phyloP scores from a whole-genome alignment of 1,140 invertebrate species.

The Brachionus manjavacas region DNA sequence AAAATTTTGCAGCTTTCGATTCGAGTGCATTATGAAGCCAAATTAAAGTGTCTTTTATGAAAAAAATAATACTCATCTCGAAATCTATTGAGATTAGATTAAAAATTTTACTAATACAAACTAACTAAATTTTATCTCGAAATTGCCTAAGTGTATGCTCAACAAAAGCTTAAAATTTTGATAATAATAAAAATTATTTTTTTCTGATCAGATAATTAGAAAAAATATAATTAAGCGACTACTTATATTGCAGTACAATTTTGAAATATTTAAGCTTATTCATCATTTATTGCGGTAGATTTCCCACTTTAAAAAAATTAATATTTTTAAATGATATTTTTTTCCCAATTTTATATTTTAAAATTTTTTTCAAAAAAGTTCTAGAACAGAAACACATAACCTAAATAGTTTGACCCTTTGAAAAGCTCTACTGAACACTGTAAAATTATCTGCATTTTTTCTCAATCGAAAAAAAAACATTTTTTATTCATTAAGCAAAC shows the following conservation, averaged over 20 bases:
- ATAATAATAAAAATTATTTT: background rate
- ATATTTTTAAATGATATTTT: too few relatives aligned
- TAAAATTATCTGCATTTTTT: too few relatives aligned
- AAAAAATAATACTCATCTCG: background rate
- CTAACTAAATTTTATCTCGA: background rate
- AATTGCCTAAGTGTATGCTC: background rate
- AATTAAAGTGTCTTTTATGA: background rate
- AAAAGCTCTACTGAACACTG: too few relatives aligned
- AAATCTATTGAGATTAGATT: background rate
- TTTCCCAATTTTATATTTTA: too few relatives aligned
- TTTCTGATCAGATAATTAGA: background rate
- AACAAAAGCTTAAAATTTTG: background rate
- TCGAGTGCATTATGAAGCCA: background rate
- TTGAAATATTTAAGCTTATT: background rate
- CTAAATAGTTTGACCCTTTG: too few relatives aligned
- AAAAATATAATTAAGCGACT: background rate
- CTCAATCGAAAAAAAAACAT: too few relatives aligned
- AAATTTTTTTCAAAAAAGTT: too few relatives aligned
- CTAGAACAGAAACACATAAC: too few relatives aligned
- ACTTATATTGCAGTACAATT: background rate
- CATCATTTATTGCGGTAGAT: background rate
- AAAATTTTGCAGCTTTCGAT: background rate
- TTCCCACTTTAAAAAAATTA: too few relatives aligned
- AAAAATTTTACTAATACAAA: background rate
- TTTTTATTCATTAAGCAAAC: too few relatives aligned